Base-by-base conservation (phyloP, 2,888 invertebrate genomes). In the Tachina fera region DNA sequence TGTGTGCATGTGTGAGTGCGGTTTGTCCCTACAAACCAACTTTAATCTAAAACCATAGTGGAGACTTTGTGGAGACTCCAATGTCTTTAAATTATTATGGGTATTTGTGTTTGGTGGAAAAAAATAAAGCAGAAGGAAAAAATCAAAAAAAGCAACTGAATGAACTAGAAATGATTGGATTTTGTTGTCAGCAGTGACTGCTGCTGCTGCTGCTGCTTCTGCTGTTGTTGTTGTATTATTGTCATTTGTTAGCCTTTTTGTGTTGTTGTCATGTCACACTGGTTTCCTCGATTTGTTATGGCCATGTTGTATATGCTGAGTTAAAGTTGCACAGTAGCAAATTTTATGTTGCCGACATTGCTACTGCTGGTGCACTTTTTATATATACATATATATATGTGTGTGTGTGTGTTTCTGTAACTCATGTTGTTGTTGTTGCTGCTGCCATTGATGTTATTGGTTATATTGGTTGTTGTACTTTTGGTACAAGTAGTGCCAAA, bases 51-150 rank as follows among this genome's bases (percentile, higher is more conserved):
- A 81, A 74, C 74, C 82, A 78, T 71, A 67, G 51, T 75, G 79
- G 83, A 83, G 86, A 86, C 86, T 76, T 83, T 79, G 83, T 72
- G 86, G 86, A 86, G 79, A 86, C 86, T 67, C 47, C 67, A 60
- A 60, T 72, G 75, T 76, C 83, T 72, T 79, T 76, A 75, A 79
- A 75, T 76, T 80, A 60, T 75, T 75, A 74, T 81, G 74, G 80
- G 61, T 81, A 75, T 75, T 61, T 68, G 68, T 13, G 67, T 56
- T 53, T 79, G 70, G 8, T 10, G 16, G 22, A 3, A 61, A 1
- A 6, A 31, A n/a, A 22, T 45, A 63, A 53, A 8, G n/a, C 14
- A 45, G 19, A 22, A 43, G 22, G 14, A 61, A 71, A 63, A 63
- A n/a, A 74, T 16, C 47, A 60, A 68, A 53, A n/a, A 41, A 43